Base-by-base conservation (phyloP, 1,140 invertebrate species). In the Hyles vespertilio region DNA sequence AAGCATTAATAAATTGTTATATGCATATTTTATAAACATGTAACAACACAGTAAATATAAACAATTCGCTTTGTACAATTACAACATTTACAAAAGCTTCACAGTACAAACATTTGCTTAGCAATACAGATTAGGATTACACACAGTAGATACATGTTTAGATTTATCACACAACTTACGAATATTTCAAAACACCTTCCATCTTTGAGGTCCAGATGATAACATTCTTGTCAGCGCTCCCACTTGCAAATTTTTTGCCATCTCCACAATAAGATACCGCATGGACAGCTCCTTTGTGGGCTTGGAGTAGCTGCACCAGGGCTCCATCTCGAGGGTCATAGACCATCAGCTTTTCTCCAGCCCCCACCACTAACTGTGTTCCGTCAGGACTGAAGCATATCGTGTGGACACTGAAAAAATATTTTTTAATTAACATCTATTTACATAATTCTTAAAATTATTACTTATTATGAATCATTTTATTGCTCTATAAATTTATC, bases 181-280 rank as follows among this genome's bases (percentile, higher is more conserved):
- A 95, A 89, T 99, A 99, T 92, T 99, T 99, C 7, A 99, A 90
- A 71, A 98, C 93, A 33, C 98, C 98, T 92, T 99, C 98, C 63
- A 99, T 91, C 90, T 98, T 98, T 44, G 94, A 95, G 10, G 96
- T 98, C 98, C 98, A 99, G 66, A 99, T 97, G 58, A 99, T 99
- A 48, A 99, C 98, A 89, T 95, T 95, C 91, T 99, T 99, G 84
- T 99, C 98, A 5, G 96, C 95, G 74, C 97, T 95, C 10, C 98
- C 98, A 54, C 97, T 99, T 2, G 98, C 98, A 93, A 99, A 99
- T 72, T 96, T 93, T 83, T 98, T 97, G 0, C 98, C 98, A 93
- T 99, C 98, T 71, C 91, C 94, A 2, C 98, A 94, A 90, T 98
- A 99, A 40, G 93, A 93, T 2, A 99, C 95, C 79, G 96, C 95